phyloP scores from a whole-genome alignment of 2,113 vertebrate genomes.

The Labrus mixtus region DNA sequence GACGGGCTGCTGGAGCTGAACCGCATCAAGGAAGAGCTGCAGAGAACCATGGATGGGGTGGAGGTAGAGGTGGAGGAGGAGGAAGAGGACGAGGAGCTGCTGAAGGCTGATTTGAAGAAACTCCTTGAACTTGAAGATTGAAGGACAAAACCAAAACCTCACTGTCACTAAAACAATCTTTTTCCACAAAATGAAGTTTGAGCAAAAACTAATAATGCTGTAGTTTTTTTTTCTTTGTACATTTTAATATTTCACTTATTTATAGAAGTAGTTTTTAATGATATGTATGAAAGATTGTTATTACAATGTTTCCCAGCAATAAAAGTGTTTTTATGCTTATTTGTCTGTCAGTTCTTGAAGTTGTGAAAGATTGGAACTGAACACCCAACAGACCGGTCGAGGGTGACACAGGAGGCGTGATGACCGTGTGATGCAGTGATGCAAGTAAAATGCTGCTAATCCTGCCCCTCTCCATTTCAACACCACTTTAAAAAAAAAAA shows the following conservation, averaged over 20 bases:
- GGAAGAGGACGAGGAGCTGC: slow-evolving; percentile 55
- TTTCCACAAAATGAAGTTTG: background rate
- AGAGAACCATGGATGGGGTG: slow-evolving; percentile 80
- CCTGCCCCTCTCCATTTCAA: background rate
- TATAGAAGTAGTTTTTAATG: slow-evolving; percentile 9
- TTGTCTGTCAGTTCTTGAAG: background rate
- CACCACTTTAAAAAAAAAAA: too few relatives aligned
- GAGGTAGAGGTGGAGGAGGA: slow-evolving; percentile 74
- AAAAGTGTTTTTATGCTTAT: background rate
- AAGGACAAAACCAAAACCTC: slow-evolving; percentile 3
- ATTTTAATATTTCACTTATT: slow-evolving; percentile 26
- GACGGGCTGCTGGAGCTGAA: slow-evolving; percentile 79
- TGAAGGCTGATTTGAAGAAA: slow-evolving; percentile 71
- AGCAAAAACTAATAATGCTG: background rate
- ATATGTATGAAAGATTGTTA: background rate
- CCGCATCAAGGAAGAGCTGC: slow-evolving; percentile 78
- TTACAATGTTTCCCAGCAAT: background rate
- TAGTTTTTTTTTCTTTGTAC: background rate
- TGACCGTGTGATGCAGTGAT: background rate
- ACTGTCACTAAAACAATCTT: background rate
- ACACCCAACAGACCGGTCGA: background rate
- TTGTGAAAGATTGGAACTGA: too few relatives aligned
- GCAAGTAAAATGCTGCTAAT: background rate
- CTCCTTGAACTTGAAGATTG: slow-evolving; percentile 64
- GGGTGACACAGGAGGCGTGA: background rate